Evolutionary conservation across 2,888 invertebrate species (phyloP), one percentile per base, ranked within the genome.

Genomic region (Platynereis dumerilii): DNA sequence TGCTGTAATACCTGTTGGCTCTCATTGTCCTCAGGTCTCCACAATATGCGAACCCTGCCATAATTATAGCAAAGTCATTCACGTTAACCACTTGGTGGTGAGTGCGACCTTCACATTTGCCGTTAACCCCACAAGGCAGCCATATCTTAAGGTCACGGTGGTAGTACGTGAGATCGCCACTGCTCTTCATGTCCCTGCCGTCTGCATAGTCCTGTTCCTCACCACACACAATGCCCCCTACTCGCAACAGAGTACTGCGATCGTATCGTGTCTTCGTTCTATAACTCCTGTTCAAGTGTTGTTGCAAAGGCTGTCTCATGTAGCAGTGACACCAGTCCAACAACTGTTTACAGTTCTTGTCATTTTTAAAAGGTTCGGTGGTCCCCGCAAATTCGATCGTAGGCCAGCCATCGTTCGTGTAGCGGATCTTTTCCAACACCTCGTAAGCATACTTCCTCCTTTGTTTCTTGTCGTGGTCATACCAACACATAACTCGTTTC

Each of bases 401-500:
- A 2, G 65, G 61, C 70, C 70, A 70, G 22, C 70, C 70, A 28
- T 70, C 68, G 2, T 55, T 42, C 7, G 65, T 65, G 57, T 60
- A 70, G 2, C 70, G 54, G 2, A 70, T 55, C 48, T 60, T 63
- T 26, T 70, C 68, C 34, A 70, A n/a, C 2, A 70, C 66, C n/a
- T 58, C 56, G 28, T 56, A 39, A 0, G 55, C 52, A 20, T 64
- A 45, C 20, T 52, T 29, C 27, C 64, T 60, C 1, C 68, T 48
- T 10, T 44, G 22, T 2, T 24, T 52, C 24, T 28, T 39, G 44
- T 65, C 64, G 22, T 60, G 44, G 3, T 68, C 24, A 27, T 68
- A 68, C 70, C 70, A 70, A 5, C 48, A 48, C 22, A 68, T 29
- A 2, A 60, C 70, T 34, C 58, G 27, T 34, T 67, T 64, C 10